Evolutionary conservation across 2,113 vertebrate genomes (phyloP).

Genomic region (Coturnix japonica): DNA sequence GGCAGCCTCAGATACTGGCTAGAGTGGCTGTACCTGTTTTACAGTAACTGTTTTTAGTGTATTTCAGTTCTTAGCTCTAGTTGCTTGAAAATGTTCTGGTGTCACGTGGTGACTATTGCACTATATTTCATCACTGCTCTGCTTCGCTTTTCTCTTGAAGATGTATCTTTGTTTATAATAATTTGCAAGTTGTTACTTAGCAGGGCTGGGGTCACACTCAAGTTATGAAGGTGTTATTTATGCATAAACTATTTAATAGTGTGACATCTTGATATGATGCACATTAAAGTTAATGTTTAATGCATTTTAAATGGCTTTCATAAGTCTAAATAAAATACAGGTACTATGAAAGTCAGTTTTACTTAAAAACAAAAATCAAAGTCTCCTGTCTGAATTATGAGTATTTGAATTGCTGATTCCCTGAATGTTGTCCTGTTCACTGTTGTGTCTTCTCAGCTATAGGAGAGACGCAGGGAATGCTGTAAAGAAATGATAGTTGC

Average conservation of each 20-base stretch:
- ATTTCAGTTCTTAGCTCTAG: background rate
- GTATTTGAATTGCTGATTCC: background rate
- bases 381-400: background rate
- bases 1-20: background rate
- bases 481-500: constrained; percentile 30
- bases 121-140: background rate
- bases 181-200: background rate
- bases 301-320: background rate
- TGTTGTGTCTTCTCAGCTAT: background rate
- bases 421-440: background rate
- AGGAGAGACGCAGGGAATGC: background rate
- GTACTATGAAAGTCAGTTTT: background rate
- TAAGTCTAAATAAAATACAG: background rate
- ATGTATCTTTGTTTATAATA: background rate
- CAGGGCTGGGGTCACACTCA: background rate
- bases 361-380: background rate
- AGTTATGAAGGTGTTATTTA: background rate
- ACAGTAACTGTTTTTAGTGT: background rate
- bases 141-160: background rate
- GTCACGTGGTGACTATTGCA: background rate
- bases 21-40: background rate
- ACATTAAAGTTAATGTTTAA: background rate
- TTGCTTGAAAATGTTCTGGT: background rate
- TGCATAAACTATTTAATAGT: background rate
- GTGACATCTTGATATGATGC: background rate